Conservation (phyloP, 2,113 vertebrate species). For the Ailurus styani region DNA sequence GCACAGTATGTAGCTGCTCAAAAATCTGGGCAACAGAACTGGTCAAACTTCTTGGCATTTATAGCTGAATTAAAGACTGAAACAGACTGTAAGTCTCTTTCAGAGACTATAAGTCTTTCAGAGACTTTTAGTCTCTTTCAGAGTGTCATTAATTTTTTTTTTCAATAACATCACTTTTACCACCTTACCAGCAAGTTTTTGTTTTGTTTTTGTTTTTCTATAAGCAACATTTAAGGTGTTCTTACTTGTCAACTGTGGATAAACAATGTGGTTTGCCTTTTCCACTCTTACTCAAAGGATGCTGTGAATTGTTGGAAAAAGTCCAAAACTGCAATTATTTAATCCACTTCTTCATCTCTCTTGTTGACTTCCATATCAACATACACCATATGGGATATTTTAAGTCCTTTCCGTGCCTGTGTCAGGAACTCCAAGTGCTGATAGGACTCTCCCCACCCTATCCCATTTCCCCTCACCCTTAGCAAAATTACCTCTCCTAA, state of each 20-base stretch:
- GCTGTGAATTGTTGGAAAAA: constrained; percentile 31
- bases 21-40: background rate
- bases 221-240: background rate
- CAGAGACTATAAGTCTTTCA: no score
- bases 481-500: background rate
- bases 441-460: background rate
- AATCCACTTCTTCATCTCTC: background rate
- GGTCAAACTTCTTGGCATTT: background rate
- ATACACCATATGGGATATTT: background rate
- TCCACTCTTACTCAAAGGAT: background rate
- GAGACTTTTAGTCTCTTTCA: no score
- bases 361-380: constrained; percentile 3
- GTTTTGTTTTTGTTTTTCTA: background rate
- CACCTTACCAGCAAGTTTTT: background rate
- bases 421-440: background rate
- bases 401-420: background rate
- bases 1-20: background rate
- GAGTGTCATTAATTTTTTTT: background rate
- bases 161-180: background rate
- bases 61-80: background rate
- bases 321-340: constrained; percentile 44
- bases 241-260: background rate
- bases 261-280: background rate
- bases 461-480: background rate
- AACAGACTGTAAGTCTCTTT: background rate